These are phyloP conservation scores for Leptopilina syphax DNA, from an alignment of 2,888 invertebrate genomes.

Conservation along the genomic window DNA sequence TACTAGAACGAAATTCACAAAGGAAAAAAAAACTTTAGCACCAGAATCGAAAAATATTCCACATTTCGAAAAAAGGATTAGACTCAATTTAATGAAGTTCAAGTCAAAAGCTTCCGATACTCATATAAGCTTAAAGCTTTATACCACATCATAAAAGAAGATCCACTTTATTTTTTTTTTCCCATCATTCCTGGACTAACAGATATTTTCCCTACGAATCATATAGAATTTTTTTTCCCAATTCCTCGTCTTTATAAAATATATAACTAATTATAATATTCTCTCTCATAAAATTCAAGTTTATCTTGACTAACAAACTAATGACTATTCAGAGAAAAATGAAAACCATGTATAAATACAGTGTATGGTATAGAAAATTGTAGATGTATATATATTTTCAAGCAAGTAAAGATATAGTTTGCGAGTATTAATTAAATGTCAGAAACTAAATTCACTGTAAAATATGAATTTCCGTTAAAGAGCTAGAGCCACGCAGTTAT, in stretches of 20 bases:
- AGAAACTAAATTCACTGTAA: conserved; percentile 12
- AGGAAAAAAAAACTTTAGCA: too few relatives aligned
- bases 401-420: neutral
- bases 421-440: conserved; percentile 32
- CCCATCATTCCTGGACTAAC: conserved; percentile 9
- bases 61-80: too few relatives aligned
- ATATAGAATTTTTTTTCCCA: conserved; percentile 12
- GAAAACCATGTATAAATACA: neutral
- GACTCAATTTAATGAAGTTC: conserved; percentile 17
- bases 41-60: too few relatives aligned
- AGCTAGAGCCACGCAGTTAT: conserved; percentile 21
- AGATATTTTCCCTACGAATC: neutral
- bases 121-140: conserved; percentile 24
- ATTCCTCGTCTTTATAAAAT: neutral
- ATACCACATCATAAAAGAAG: conserved; percentile 19
- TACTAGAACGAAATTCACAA: too few relatives aligned
- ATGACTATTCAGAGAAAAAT: too few relatives aligned
- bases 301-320: too few relatives aligned
- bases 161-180: conserved; percentile 29
- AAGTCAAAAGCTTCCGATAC: conserved; percentile 20
- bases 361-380: neutral
- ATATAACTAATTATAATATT: too few relatives aligned
- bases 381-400: neutral
- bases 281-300: too few relatives aligned
- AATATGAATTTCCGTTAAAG: conserved; percentile 27